Evolutionary conservation across 2,113 vertebrate species (phyloP).

Genomic region (Calypte anna): DNA sequence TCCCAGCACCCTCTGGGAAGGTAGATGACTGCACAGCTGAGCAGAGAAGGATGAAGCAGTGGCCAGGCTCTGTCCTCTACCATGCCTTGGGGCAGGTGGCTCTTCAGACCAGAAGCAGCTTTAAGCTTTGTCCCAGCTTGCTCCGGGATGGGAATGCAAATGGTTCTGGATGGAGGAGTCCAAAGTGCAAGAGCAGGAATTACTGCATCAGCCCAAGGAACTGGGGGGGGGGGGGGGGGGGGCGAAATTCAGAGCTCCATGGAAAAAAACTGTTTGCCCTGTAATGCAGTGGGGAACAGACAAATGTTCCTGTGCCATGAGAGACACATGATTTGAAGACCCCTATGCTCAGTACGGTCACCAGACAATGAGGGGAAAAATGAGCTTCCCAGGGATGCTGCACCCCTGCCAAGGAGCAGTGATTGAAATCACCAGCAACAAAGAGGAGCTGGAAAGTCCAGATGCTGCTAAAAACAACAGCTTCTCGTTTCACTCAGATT

Average conservation of each 20-base stretch:
- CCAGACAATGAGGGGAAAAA: background rate
- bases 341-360: background rate
- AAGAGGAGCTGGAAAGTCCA: background rate
- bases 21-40: background rate
- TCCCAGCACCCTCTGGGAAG: background rate
- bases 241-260: background rate
- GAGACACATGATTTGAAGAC: background rate
- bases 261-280: background rate
- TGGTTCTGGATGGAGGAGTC: background rate
- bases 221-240: accelerated
- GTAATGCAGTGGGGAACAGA: background rate
- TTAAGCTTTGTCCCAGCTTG: background rate
- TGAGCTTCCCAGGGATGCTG: background rate
- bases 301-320: background rate
- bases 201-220: background rate
- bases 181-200: background rate
- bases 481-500: background rate
- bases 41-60: background rate
- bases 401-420: background rate
- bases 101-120: background rate
- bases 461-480: constrained; percentile 15
- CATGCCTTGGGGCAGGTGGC: background rate
- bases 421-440: background rate
- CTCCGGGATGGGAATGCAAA: background rate
- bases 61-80: background rate